Base-by-base conservation (phyloP, 2,888 invertebrate genomes). In the Copidosoma aretas region DNA sequence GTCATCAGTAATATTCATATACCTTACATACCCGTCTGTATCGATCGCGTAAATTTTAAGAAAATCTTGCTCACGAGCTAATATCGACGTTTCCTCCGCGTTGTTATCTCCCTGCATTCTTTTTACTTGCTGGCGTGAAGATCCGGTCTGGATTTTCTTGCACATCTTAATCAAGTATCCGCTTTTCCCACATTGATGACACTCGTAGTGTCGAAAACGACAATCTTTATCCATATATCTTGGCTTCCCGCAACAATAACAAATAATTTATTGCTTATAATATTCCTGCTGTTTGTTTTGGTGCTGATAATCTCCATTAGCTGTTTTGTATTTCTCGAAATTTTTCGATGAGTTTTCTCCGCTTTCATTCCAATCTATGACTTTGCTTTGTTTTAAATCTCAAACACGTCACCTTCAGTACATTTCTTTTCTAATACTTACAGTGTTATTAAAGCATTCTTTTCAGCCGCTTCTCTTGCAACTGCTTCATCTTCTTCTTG, bases 181-280 rank as follows among this genome's bases (percentile, higher is more conserved):
- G 5, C 25, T 24, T 17, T 56, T 15, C 10, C 32, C 21, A 19
- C 52, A 53, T 2, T 12, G 4, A 21, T 21, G 5, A 25, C 25
- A 56, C 12, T 15, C 32, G 17, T 53, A 19, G 14, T 56, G 8
- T 17, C 32, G 1, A 19, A n/a, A 56, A 25, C 56, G 32, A 25
- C 56, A 56, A 14, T 32, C 56, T 32, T 15, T 56, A 25, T 1
- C 19, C 19, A 19, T 32, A 19, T 56, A 25, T 2, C 25, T 56
- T 10, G 56, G 56, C 25, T 32, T 24, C 25, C 32, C 56, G 19
- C 56, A 56, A 17, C 56, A 56, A 19, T 32, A 32, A 25, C 56
- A 56, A 1, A 15, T 22, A 54, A 22, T 15, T 4, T 14, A 4
- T 10, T 54, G 14, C 21, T 14, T n/a, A 5, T 19, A 2, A 4